phyloP scores from a whole-genome alignment of 2,888 invertebrate genomes.

The Cryptocheilus praepositus region DNA sequence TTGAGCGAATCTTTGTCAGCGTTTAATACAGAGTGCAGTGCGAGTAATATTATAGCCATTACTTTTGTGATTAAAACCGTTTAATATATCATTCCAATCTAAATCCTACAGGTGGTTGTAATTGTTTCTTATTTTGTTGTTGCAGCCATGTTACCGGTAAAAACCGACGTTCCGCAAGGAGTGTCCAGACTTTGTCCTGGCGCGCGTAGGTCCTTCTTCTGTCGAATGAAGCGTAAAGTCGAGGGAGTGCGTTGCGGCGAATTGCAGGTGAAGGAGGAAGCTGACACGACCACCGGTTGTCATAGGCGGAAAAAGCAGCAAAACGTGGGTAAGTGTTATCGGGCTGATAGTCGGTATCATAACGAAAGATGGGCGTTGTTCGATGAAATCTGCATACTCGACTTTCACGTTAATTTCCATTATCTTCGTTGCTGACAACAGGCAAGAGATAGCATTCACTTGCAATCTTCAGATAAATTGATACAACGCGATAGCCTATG shows the following conservation, averaged over 20 bases:
- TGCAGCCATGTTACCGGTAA: slow-evolving; percentile 92
- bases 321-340: slow-evolving; percentile 74
- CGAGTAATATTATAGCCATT: too few relatives aligned
- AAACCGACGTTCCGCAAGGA: slow-evolving; percentile 87
- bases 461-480: not conserved
- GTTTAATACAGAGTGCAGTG: too few relatives aligned
- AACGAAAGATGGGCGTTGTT: not conserved
- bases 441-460: not conserved
- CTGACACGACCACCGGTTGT: slow-evolving; percentile 79
- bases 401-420: not conserved
- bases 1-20: too few relatives aligned
- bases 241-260: slow-evolving; percentile 61
- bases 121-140: not conserved
- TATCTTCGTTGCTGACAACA: not conserved
- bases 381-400: not conserved
- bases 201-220: slow-evolving; percentile 93
- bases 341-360: not conserved
- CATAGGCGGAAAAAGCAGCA: slow-evolving; percentile 82
- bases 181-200: slow-evolving; percentile 90
- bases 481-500: not conserved
- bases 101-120: too few relatives aligned
- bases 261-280: slow-evolving; percentile 84
- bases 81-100: too few relatives aligned
- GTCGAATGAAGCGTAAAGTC: slow-evolving; percentile 91
- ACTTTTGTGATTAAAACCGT: too few relatives aligned